Base-by-base conservation (phyloP, 2,797 vertebrate genomes). In the Sternarchorhynchus goeldii region DNA sequence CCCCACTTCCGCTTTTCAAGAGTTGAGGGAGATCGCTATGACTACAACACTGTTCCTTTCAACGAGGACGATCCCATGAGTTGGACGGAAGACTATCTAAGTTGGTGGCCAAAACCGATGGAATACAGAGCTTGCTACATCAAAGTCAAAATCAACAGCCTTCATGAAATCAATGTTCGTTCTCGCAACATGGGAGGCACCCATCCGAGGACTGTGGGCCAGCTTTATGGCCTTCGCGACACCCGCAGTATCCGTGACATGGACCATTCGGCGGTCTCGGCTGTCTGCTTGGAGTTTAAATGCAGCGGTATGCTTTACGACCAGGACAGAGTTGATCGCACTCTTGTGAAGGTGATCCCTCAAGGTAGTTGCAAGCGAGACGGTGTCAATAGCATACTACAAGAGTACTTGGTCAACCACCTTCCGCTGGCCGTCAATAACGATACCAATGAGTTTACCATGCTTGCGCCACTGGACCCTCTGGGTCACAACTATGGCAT, bases 61-160 rank as follows among this genome's bases (percentile, higher is more conserved):
- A 96, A 96, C 1, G 98, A 99, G 84, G 95, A 98, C 0, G 97
- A 99, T 80, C 96, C 96, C 29, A 95, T 97, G 95, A 98, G 96
- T 86, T 99, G 97, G 98, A 99, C 96, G 0, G 95, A 96, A 55
- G 96, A 99, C 89, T 99, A 99, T 84, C 88, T 99, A 77, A 95
- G 95, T 0, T 99, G 98, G 98, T 99, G 98, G 98, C 97, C 98
- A 16, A 99, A 97, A 70, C 98, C 98, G 0, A 94, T 96, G 94
- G 98, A 99, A 86, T 99, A 97, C 85, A 90, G 98, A 16, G 97
- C 97, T 32, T 99, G 98, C 86, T 99, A 94, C 79, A 93, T 99
- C 60, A 99, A 99, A 87, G 94, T 99, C 39, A 98, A 95, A 91
- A 88, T 98, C 17, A 94, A 89, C 0, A 94, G 95, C 2, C 92